Evolutionary conservation across 30 jellyfish, hydroid and myxozoan genomes (phyloP), one percentile per base, ranked within the genome.

Genomic region (Nemopilema nomurai): DNA sequence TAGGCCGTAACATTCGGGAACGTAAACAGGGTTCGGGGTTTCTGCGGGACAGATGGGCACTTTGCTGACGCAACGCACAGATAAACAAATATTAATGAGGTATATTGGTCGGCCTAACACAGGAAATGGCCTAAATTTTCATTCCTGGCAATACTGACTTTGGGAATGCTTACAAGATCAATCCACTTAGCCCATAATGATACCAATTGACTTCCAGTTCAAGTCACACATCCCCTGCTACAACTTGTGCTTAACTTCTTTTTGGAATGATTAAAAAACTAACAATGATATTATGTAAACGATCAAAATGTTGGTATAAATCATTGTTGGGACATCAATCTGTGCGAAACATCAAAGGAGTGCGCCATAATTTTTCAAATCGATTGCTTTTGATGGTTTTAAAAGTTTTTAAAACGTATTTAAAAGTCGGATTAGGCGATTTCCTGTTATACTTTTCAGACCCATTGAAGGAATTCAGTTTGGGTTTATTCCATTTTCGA

Each of bases 391-490:
- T 31, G n/a, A 28, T 49, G 69, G 28, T 41, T 73, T 17, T 49
- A 73, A 73, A 73, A 73, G 83, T 41, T 21, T 73, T 31, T 23
- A 30, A 73, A 31, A 31, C 23, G 16, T 4, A 41, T 29, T 32
- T 13, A 41, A 73, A 32, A 18, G 69, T 51, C 19, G 83, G 51
- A 30, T 71, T 71, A 16, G 1, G 65, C 65, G 22, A 71, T 71
- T 73, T 73, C 83, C 83, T 73, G 83, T 16, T 73, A n/a, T 49
- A 73, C 13, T 41, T 41, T 41, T 41, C 57, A 41, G 57, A 3
- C 57, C 13, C 57, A 41, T 41, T 3, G 9, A 41, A 41, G 57
- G 57, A 41, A 41, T 41, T 41, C 13, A 3, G 57, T 41, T 41
- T 6, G 57, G 6, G n/a, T n/a, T n/a, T n/a, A n/a, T n/a, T n/a